These are phyloP conservation scores for Acronicta psi DNA, from an alignment of 2,888 invertebrate genomes.

Conservation along the genomic window DNA sequence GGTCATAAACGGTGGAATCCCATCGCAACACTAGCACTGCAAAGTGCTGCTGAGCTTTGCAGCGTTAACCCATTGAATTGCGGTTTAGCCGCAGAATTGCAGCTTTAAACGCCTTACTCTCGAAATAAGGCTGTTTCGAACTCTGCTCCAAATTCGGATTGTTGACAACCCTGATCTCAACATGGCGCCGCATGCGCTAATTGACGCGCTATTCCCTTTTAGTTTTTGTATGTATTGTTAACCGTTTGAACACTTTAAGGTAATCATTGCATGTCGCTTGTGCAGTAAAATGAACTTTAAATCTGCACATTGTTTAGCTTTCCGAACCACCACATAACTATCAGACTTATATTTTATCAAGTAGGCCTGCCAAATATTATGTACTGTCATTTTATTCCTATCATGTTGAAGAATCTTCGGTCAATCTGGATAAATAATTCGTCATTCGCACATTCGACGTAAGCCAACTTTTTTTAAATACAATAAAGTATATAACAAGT, in stretches of 20 bases:
- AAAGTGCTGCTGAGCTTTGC: constrained; percentile 44
- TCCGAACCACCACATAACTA: too few species aligned
- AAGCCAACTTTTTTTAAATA: neutral
- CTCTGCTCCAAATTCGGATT: constrained; percentile 38
- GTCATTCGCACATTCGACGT: too few species aligned
- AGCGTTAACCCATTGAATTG: constrained; percentile 54
- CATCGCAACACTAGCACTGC: constrained; percentile 22
- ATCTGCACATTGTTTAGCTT: constrained; percentile 1
- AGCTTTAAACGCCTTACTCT: constrained; percentile 55
- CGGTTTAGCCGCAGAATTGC: constrained; percentile 56
- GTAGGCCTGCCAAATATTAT: too few species aligned
- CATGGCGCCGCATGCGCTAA: constrained; percentile 39
- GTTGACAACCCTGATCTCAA: constrained; percentile 53
- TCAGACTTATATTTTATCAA: neutral
- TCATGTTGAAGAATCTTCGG: too few species aligned
- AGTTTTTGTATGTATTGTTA: constrained; percentile 33
- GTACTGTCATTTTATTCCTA: too few species aligned
- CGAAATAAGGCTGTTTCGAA: constrained; percentile 46
- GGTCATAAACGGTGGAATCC: constrained; percentile 36
- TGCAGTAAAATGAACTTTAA: constrained; percentile 14
- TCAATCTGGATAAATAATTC: too few species aligned
- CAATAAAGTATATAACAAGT: neutral
- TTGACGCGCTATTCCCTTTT: constrained; percentile 41
- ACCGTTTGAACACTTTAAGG: constrained; percentile 16
- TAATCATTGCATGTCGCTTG: constrained; percentile 8